Base-by-base conservation (phyloP, 2,113 vertebrate species). In the Nothocercus julius region DNA sequence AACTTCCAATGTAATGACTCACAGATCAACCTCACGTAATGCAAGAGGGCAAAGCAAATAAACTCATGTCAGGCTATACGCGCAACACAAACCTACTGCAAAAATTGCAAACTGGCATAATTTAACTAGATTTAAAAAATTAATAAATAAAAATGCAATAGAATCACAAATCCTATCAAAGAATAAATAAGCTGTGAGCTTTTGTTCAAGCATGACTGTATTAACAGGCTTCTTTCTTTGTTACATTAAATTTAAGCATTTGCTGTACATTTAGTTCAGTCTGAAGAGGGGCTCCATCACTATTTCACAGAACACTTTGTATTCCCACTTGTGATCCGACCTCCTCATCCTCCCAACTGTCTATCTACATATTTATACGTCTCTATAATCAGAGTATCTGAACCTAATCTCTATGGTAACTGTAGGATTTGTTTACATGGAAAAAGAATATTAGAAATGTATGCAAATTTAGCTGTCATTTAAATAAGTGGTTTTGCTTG, bases 401-500 rank as follows among this genome's bases (percentile, higher is more conserved):
- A 91, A 93, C 54, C 45, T 51, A 75, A 94, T 96, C 89, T 89
- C 93, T 94, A 94, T 87, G 77, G 90, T 70, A 95, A 97, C 88
- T 27, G 40, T 45, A 76, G 49, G 49, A 93, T 90, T 94, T 96
- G 94, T 94, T 95, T 96, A 96, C 68, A 95, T 12, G 44, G 58
- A 92, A 91, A 90, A 90, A 83, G 34, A 89, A 8, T 88, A 95
- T 89, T 88, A 91, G 53, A 92, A 95, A 93, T 1, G 3, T 86
- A 94, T 73, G 88, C 42, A 95, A 95, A 96, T 93, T 87, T 82
- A 94, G 62, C 85, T 88, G 76, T 81, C 82, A 93, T 82, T 93
- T 90, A 92, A 94, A 45, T 67, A 86, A 85, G 32, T 45, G 25
- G 7, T 85, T 73, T 91, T 81, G 59, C 49, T 94, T 94, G 51